These are phyloP conservation scores for Lutjanus erythropterus DNA, from an alignment of 2,113 vertebrate genomes.

Conservation along the genomic window DNA sequence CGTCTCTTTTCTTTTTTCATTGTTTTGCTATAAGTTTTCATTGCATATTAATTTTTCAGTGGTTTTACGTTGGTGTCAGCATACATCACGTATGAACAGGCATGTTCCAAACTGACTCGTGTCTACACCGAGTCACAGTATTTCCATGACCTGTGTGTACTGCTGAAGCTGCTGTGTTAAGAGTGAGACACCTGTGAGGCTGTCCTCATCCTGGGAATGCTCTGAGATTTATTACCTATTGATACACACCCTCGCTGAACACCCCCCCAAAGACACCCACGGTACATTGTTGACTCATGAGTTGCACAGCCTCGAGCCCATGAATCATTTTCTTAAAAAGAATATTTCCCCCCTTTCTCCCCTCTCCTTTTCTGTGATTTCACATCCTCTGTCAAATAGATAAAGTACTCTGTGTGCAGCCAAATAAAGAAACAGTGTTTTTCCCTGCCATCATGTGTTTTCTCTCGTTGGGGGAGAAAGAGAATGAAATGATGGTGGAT, in stretches of 20 bases:
- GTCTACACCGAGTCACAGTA: slow-evolving; percentile 25
- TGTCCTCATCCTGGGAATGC: slow-evolving; percentile 72
- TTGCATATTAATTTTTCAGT: background rate
- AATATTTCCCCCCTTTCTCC: slow-evolving; percentile 63
- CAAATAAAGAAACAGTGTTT: slow-evolving; percentile 80
- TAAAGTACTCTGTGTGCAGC: slow-evolving; percentile 74
- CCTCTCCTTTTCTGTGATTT: slow-evolving; percentile 75
- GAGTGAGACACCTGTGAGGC: slow-evolving; percentile 75
- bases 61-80: background rate
- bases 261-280: slow-evolving; percentile 77
- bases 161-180: slow-evolving; percentile 73
- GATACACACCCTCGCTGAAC: slow-evolving; percentile 77
- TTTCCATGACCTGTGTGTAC: slow-evolving; percentile 60
- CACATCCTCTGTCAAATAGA: slow-evolving; percentile 80
- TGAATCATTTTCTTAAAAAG: slow-evolving; percentile 82
- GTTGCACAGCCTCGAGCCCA: slow-evolving; percentile 71
- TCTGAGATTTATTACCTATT: slow-evolving; percentile 83
- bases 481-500: slow-evolving; percentile 67
- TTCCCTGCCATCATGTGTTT: slow-evolving; percentile 58
- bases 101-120: slow-evolving; percentile 40
- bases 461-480: slow-evolving; percentile 54
- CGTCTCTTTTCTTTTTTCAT: background rate
- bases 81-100: slow-evolving; percentile 3
- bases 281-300: slow-evolving; percentile 86
- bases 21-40: background rate